These are phyloP conservation scores for Riparia riparia DNA, from an alignment of 2,113 vertebrate species.

Conservation along the genomic window DNA sequence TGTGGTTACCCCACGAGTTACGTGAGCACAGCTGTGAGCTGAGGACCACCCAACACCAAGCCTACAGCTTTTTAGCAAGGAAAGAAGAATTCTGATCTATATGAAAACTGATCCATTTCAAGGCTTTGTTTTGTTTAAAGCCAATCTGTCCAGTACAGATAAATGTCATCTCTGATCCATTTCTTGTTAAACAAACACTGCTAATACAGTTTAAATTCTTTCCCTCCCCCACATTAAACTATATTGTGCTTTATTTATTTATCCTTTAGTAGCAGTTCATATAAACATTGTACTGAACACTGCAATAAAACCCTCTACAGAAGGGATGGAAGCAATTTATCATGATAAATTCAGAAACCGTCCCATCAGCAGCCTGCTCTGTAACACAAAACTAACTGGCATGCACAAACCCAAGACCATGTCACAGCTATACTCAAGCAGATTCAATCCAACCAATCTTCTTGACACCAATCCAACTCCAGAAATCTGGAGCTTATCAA, in stretches of 20 bases:
- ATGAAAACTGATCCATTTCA: background rate
- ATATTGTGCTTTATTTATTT: background rate
- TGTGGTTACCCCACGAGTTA: background rate
- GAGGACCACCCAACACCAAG: background rate
- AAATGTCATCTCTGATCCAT: conserved; percentile 2
- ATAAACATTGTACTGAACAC: background rate
- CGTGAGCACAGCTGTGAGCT: background rate
- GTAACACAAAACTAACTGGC: background rate
- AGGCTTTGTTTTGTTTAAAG: conserved; percentile 17
- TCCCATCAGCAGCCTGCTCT: background rate
- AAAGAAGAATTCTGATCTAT: background rate
- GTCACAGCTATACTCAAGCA: background rate
- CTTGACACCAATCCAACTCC: background rate
- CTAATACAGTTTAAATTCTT: conserved; percentile 6
- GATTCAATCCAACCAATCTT: background rate
- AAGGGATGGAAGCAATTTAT: background rate
- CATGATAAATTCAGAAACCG: conserved; percentile 4
- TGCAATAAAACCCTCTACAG: background rate
- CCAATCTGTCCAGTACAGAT: background rate
- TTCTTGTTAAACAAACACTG: conserved; percentile 22
- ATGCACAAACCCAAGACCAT: background rate
- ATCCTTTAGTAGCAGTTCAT: background rate
- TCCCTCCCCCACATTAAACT: background rate
- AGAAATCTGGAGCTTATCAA: background rate
- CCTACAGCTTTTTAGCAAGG: background rate